phyloP scores from a whole-genome alignment of 2,888 invertebrate species.

The Uloborus plumipes region DNA sequence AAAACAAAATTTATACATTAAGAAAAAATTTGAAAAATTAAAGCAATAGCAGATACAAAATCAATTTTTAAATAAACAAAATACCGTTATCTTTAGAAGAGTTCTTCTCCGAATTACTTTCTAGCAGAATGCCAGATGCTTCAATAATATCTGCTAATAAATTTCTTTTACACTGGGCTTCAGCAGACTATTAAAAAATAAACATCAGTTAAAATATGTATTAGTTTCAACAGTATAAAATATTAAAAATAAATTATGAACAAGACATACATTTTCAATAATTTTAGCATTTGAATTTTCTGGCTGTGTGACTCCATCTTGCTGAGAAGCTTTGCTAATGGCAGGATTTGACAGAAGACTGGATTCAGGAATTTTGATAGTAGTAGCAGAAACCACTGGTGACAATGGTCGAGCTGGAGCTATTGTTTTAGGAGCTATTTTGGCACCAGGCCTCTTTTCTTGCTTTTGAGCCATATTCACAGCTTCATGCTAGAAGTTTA shows the following conservation, averaged over 20 bases:
- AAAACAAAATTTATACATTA: too few species aligned
- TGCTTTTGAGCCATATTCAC: conserved; percentile 28
- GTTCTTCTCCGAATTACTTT: conserved; percentile 15
- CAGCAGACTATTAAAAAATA: conserved; percentile 27
- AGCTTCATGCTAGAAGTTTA: too few species aligned
- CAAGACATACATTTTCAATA: conserved; percentile 1
- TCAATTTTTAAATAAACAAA: too few species aligned
- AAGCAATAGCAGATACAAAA: too few species aligned
- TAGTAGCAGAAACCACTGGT: conserved; percentile 30
- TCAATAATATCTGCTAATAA: conserved; percentile 59
- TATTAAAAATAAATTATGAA: neutral
- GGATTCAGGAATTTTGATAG: conserved; percentile 29
- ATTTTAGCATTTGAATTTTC: conserved; percentile 6
- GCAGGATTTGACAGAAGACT: conserved; percentile 13
- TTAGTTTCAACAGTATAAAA: neutral
- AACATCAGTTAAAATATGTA: neutral
- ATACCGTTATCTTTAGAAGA: conserved; percentile 42
- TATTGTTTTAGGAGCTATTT: conserved; percentile 32
- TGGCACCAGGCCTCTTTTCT: conserved; percentile 36
- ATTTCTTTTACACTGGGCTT: conserved; percentile 53
- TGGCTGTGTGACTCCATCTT: conserved; percentile 4
- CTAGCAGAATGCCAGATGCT: conserved; percentile 56
- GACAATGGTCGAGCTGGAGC: conserved; percentile 29
- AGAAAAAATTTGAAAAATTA: too few species aligned
- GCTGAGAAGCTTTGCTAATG: neutral